Conservation (phyloP, 1,140 invertebrate genomes). For the Apis florea region DNA sequence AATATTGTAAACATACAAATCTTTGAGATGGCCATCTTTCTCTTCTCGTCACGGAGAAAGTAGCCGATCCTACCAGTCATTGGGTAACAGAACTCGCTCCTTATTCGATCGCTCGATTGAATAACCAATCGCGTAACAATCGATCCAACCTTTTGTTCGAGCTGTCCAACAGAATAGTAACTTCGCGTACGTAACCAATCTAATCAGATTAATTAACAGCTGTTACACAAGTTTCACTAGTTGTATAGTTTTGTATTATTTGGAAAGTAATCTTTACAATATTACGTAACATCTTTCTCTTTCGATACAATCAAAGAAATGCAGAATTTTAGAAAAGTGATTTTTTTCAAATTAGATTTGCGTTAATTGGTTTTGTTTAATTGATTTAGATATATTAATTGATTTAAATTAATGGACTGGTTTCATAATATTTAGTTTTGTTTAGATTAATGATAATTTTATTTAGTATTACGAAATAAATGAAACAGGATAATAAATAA, state of each 20-base stretch:
- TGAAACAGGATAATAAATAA: no score
- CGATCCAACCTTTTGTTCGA: conserved; percentile 32
- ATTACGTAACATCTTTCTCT: not conserved
- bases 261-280: not conserved
- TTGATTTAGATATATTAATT: no score
- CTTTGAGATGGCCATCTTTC: conserved; percentile 16
- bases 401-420: no score
- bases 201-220: conserved; percentile 7
- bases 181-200: conserved; percentile 4
- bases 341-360: not conserved
- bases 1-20: conserved; percentile 9
- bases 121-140: conserved; percentile 45
- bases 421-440: no score
- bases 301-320: not conserved
- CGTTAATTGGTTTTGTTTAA: no score
- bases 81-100: conserved; percentile 21
- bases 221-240: not conserved
- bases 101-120: conserved; percentile 39
- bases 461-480: no score
- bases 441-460: no score
- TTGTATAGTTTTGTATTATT: not conserved
- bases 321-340: no score
- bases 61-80: not conserved
- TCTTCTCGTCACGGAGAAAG: conserved; percentile 39
- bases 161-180: conserved; percentile 7